Evolutionary conservation across 2,888 invertebrate species (phyloP).

Genomic region (Chymomyza amoena): DNA sequence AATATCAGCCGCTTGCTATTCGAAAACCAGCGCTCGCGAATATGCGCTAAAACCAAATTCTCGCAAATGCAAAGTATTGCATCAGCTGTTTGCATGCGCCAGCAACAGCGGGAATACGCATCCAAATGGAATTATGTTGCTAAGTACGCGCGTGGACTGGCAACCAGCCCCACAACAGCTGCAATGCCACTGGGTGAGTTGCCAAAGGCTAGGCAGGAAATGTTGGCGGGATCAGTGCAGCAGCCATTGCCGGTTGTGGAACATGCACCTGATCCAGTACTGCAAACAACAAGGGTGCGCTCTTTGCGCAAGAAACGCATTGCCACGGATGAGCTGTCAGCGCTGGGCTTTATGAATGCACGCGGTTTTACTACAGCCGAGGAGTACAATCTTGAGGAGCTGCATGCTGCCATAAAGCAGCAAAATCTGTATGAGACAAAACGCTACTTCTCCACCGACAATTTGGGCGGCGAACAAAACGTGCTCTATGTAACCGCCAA

Average conservation of each 20-base stretch:
- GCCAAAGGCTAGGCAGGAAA: background rate
- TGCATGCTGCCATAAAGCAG: conserved; percentile 84
- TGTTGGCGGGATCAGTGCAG: conserved; percentile 8
- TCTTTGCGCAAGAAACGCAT: conserved; percentile 80
- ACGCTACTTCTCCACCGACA: conserved; percentile 80
- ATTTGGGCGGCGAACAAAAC: conserved; percentile 82
- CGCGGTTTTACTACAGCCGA: conserved; percentile 93
- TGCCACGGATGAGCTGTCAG: conserved; percentile 65
- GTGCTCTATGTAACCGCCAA: conserved; percentile 92
- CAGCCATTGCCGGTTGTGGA: conserved; percentile 40
- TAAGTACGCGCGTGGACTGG: background rate
- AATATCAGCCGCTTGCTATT: background rate
- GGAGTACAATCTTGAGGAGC: conserved; percentile 87
- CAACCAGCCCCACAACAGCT: conserved; percentile 30
- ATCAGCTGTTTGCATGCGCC: background rate
- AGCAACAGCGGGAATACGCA: background rate
- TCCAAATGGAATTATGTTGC: background rate
- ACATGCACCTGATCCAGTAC: conserved; percentile 46
- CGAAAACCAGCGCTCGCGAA: conserved; percentile 8
- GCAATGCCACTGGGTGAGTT: background rate
- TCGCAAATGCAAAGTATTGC: conserved; percentile 3
- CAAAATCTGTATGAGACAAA: conserved; percentile 89
- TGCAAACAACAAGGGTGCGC: conserved; percentile 55
- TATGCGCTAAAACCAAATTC: conserved; percentile 8
- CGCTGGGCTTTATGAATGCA: conserved; percentile 82